Percentiles rank a stretch among this genome's conserved stretches.
These are phyloP conservation scores for Scartelaos histophorus DNA, from an alignment of 2,113 vertebrate species.

Conservation along the genomic window DNA sequence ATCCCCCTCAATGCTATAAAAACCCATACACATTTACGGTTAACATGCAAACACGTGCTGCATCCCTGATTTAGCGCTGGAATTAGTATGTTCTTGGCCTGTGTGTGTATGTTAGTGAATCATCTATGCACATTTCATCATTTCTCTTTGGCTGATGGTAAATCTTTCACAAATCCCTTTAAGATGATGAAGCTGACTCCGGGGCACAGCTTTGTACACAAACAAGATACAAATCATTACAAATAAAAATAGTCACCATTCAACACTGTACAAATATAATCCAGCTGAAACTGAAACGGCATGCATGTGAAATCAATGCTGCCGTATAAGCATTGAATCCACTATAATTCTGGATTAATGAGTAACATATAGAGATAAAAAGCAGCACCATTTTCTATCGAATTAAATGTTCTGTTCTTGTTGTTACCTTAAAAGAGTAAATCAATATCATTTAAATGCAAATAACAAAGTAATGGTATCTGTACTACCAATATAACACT, in stretches of 20 bases:
- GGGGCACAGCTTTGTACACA: slow-evolving; percentile 31
- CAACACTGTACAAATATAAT: background rate
- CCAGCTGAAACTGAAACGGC: background rate
- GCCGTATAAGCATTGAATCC: background rate
- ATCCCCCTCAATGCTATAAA: background rate
- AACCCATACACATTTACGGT: background rate
- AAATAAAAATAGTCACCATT: slow-evolving; percentile 11
- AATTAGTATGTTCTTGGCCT: slow-evolving; percentile 31
- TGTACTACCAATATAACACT: too few relatives aligned
- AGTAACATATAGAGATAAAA: background rate
- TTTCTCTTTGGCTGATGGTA: slow-evolving; percentile 21
- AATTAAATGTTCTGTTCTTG: background rate
- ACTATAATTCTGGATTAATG: background rate
- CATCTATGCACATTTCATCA: slow-evolving; percentile 26
- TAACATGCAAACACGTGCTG: background rate
- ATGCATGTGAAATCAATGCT: background rate
- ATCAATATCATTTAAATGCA: background rate
- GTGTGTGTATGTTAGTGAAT: slow-evolving; percentile 3
- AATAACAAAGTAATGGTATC: too few relatives aligned
- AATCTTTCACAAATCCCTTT: slow-evolving; percentile 48
- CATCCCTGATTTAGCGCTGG: slow-evolving; percentile 26
- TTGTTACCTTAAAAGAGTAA: background rate
- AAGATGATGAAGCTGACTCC: slow-evolving; percentile 34
- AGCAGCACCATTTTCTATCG: background rate
- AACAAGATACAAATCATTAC: slow-evolving; percentile 16